These are phyloP conservation scores for Sceloporus undulatus DNA, from an alignment of 2,113 vertebrate genomes.

Conservation along the genomic window DNA sequence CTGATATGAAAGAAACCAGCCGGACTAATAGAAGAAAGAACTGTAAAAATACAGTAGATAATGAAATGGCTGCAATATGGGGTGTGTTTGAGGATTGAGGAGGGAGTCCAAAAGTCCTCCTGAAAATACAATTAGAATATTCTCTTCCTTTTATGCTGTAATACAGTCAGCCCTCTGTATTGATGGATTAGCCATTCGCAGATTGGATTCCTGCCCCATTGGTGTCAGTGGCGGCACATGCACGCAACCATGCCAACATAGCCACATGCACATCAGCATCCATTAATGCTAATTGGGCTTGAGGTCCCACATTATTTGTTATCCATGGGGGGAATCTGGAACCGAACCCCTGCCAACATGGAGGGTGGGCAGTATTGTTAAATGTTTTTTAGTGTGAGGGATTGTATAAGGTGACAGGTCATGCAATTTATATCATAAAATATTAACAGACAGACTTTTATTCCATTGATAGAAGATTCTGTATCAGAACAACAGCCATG, in stretches of 20 bases:
- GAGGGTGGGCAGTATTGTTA: background rate
- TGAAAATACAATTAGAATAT: background rate
- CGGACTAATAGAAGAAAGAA: background rate
- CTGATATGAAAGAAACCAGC: no score
- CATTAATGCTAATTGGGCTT: no score
- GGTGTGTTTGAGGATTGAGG: background rate
- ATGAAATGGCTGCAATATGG: background rate
- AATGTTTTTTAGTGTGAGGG: background rate
- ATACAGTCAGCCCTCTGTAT: background rate
- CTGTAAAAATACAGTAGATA: background rate
- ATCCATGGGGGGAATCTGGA: no score
- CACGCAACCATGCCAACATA: no score
- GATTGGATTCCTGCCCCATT: no score
- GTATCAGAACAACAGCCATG: background rate
- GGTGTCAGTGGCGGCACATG: no score
- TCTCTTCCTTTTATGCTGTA: background rate
- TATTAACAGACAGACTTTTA: background rate
- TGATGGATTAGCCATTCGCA: background rate
- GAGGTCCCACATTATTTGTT: no score
- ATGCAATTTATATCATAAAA: background rate
- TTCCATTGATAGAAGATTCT: fast-evolving
- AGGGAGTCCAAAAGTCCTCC: background rate
- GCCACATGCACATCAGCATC: no score
- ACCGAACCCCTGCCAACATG: no score
- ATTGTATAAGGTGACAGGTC: background rate